Evolutionary conservation across 2,888 invertebrate genomes (phyloP).

Genomic region (Tholera decimalis): DNA sequence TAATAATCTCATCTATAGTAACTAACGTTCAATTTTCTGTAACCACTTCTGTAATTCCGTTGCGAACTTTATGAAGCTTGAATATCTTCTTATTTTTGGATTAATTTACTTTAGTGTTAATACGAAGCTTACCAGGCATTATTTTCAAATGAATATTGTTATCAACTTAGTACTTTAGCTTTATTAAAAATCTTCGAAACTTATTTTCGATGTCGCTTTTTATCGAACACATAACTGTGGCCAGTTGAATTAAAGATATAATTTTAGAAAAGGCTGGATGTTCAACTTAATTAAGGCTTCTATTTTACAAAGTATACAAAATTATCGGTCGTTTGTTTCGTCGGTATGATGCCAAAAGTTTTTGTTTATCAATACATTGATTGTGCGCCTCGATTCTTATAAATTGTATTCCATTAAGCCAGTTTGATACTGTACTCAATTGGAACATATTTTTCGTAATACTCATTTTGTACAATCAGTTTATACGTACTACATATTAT

Average conservation of each 20-base stretch:
- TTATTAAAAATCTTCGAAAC: constrained; percentile 75
- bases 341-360: constrained; percentile 63
- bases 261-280: constrained; percentile 83
- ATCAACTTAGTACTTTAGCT: constrained; percentile 70
- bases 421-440: constrained; percentile 49
- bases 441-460: constrained; percentile 70
- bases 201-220: constrained; percentile 77
- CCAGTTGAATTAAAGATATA: constrained; percentile 89
- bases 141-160: constrained; percentile 73
- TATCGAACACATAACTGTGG: constrained; percentile 85
- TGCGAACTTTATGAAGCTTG: constrained; percentile 78
- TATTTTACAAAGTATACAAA: constrained; percentile 66
- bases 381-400: constrained; percentile 47
- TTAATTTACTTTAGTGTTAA: constrained; percentile 83
- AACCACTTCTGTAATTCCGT: constrained; percentile 81
- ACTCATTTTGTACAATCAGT: constrained; percentile 77
- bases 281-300: constrained; percentile 76
- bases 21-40: constrained; percentile 81
- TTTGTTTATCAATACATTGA: constrained; percentile 50
- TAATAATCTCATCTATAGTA: constrained; percentile 89
- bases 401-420: constrained; percentile 58
- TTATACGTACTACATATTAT: constrained; percentile 56
- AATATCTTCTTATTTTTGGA: constrained; percentile 85
- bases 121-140: constrained; percentile 76
- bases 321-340: constrained; percentile 58